A percentile compares a stretch with the other conserved stretches of the same genome.
These are phyloP conservation scores for Diadumene lineata DNA, from an alignment of 92 coral and sea anemone species.

Conservation along the genomic window DNA sequence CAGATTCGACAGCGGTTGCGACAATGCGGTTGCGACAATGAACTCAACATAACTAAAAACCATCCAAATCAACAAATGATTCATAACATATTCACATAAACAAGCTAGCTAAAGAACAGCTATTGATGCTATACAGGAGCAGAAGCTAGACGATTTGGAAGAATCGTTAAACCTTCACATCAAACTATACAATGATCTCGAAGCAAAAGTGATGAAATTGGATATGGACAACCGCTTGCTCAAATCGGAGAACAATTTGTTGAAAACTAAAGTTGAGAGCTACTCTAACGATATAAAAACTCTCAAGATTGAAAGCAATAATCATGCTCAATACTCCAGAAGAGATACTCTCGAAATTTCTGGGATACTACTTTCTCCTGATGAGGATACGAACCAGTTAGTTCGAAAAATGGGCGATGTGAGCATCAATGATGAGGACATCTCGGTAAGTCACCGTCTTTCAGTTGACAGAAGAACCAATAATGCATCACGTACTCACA, in stretches of 20 bases:
- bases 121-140: too few relatives aligned
- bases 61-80: too few relatives aligned
- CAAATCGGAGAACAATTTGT: not conserved
- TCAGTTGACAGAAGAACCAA: conserved; percentile 3
- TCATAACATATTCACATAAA: too few relatives aligned
- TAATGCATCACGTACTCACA: not conserved
- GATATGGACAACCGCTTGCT: not conserved
- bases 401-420: conserved; percentile 22
- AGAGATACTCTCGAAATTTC: conserved; percentile 26
- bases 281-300: not conserved
- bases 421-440: conserved; percentile 23
- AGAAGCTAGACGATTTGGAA: too few relatives aligned
- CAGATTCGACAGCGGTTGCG: too few relatives aligned
- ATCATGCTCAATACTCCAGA: conserved; percentile 8
- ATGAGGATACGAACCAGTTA: conserved; percentile 23
- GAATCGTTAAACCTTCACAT: too few relatives aligned
- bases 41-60: too few relatives aligned
- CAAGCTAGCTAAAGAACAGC: too few relatives aligned
- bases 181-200: not conserved
- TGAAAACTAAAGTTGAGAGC: not conserved
- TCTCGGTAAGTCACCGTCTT: conserved; percentile 37
- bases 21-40: too few relatives aligned
- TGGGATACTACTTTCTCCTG: conserved; percentile 13
- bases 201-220: not conserved
- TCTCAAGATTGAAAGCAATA: not conserved